These are phyloP conservation scores for Meteorus sp. DNA, from an alignment of 1,140 invertebrate species.

Conservation along the genomic window DNA sequence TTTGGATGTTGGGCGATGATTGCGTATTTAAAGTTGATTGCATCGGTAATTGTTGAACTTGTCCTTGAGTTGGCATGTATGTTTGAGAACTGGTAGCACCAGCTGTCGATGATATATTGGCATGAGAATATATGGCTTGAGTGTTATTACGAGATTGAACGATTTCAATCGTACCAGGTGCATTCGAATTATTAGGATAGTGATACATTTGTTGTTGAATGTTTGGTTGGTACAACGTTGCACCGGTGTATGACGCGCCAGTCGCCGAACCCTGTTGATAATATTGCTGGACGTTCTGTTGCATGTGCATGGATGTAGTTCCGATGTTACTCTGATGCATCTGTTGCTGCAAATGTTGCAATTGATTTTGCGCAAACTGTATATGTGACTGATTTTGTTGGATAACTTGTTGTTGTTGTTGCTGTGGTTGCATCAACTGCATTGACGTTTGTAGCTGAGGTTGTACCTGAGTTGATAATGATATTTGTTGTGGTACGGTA, in stretches of 20 bases:
- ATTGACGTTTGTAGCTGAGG: constrained; percentile 39
- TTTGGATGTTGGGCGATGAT: constrained; percentile 40
- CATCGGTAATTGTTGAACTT: constrained; percentile 46
- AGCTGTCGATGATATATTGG: constrained; percentile 36
- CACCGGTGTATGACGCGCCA: constrained; percentile 32
- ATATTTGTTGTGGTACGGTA: constrained; percentile 54
- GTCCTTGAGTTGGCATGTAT: constrained; percentile 41
- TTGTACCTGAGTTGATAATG: constrained; percentile 50
- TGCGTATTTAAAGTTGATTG: constrained; percentile 44
- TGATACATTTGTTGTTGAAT: constrained; percentile 53
- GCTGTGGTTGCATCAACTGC: constrained; percentile 39
- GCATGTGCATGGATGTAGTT: constrained; percentile 47
- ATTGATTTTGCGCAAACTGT: constrained; percentile 17
- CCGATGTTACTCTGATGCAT: constrained; percentile 44
- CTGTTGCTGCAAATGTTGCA: constrained; percentile 44
- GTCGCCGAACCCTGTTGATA: constrained; percentile 35
- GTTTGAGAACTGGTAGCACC: constrained; percentile 40
- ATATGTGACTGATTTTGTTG: constrained; percentile 17
- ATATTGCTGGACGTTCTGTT: constrained; percentile 35
- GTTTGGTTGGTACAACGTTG: constrained; percentile 48
- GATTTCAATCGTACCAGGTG: constrained; percentile 47
- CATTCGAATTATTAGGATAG: constrained; percentile 43
- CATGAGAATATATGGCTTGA: constrained; percentile 47
- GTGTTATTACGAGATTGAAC: constrained; percentile 41
- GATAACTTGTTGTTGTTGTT: constrained; percentile 40